Percentiles rank a stretch among this genome's conserved stretches.
phyloP scores from a whole-genome alignment of 2,113 vertebrate genomes.

The Daubentonia madagascariensis region DNA sequence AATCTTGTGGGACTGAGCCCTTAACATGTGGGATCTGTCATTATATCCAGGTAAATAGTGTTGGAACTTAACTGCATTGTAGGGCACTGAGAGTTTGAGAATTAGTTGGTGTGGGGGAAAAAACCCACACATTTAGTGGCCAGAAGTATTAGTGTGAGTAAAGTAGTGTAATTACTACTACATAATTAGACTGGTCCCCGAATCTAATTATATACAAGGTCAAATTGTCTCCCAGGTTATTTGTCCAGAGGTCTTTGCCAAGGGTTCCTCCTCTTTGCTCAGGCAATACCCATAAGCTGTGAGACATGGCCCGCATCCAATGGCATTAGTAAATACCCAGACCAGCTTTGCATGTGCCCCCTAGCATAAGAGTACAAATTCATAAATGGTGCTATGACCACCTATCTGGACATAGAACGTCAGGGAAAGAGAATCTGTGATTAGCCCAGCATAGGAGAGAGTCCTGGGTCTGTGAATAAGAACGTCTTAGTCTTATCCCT shows the following conservation, averaged over 20 bases:
- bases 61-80: background rate
- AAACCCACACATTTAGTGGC: background rate
- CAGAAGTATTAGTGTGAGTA: background rate
- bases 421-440: background rate
- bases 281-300: too few relatives aligned
- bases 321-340: background rate
- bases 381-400: background rate
- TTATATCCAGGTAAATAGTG: background rate
- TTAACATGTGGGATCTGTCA: background rate
- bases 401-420: background rate
- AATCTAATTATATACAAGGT: background rate
- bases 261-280: background rate
- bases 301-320: background rate
- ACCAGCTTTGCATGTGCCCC: too few relatives aligned
- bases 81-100: background rate
- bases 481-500: background rate
- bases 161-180: background rate
- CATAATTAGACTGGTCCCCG: background rate
- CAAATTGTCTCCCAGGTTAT: too few relatives aligned
- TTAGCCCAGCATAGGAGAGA: background rate
- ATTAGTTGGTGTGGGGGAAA: background rate
- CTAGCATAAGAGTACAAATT: background rate
- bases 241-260: background rate
- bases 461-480: background rate
- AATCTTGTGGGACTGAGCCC: background rate